Evolutionary conservation across 2,113 vertebrate species (phyloP).

Genomic region (Serinus canaria): DNA sequence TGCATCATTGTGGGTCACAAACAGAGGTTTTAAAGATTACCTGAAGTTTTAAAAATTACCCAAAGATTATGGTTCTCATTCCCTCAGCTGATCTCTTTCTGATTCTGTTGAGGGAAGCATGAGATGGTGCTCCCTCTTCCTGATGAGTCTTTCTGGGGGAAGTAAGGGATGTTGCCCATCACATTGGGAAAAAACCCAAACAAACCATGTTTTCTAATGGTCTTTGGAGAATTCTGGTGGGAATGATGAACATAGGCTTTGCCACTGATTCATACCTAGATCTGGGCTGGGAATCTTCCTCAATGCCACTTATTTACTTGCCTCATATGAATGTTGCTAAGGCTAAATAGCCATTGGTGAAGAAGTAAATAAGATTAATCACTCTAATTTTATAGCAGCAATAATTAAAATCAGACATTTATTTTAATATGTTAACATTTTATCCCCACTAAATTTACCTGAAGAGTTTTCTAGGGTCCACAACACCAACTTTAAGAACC

Average conservation of each 20-base stretch:
- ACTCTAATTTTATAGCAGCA: neutral
- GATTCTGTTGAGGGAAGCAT: neutral
- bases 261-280: neutral
- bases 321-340: neutral
- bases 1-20: neutral
- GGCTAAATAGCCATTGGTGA: neutral
- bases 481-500: neutral
- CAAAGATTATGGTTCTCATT: neutral
- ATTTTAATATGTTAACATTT: neutral
- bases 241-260: neutral
- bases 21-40: neutral
- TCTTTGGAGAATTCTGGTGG: neutral
- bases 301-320: neutral
- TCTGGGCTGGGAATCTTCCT: neutral
- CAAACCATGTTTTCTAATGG: neutral
- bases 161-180: neutral
- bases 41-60: neutral
- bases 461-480: neutral
- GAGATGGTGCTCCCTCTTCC: neutral
- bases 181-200: neutral
- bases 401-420: neutral
- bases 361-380: neutral
- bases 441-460: neutral
- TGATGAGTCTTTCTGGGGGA: neutral
- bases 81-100: neutral